Evolutionary conservation across 2,113 vertebrate species (phyloP), one percentile per base, ranked within the genome.

Genomic region (Esox niger): DNA sequence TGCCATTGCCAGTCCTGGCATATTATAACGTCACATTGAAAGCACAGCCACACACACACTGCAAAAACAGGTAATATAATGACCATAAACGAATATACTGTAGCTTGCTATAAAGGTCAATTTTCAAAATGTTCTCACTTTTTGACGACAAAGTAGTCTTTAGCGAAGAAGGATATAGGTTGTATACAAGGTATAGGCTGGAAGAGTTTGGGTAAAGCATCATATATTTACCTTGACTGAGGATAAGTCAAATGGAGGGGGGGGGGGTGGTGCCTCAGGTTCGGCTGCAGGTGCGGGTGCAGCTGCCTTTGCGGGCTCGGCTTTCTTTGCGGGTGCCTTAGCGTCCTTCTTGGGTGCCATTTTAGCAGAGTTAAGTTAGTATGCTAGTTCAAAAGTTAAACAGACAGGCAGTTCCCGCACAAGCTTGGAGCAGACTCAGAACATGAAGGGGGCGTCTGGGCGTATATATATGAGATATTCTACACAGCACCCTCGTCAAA

Each of bases 301-400:
- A 0, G 75, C 76, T 15, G 79, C 64, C 55, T 79, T 82, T 23
- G 84, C 80, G 6, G 90, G 89, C 56, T 90, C 91, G 29, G 89
- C 82, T 82, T 90, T 90, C 87, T 91, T 88, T 78, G 74, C 86
- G 46, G 88, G 79, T 4, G 69, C 83, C 84, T 89, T 93, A 71
- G 77, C 74, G 82, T 93, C 91, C 86, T 93, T 93, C 86, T 93
- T 93, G 38, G 91, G 91, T 90, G 91, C 91, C 91, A 93, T 93
- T 80, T 69, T 52, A 74, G 66, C 17, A 66, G 70, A 54, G 21
- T 35, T 35, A 33, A 33, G 21, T 79, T 75, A 31, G 79, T 56
- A 67, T 74, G 61, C 56, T 82, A 86, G 83, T 86, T 78, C 73
- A 75, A 30, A 38, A 43, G 29, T 11, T 21, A 35, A 70, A 67